Base-by-base conservation (phyloP, 2,888 invertebrate genomes). In the Ormyrus nitidulus region DNA sequence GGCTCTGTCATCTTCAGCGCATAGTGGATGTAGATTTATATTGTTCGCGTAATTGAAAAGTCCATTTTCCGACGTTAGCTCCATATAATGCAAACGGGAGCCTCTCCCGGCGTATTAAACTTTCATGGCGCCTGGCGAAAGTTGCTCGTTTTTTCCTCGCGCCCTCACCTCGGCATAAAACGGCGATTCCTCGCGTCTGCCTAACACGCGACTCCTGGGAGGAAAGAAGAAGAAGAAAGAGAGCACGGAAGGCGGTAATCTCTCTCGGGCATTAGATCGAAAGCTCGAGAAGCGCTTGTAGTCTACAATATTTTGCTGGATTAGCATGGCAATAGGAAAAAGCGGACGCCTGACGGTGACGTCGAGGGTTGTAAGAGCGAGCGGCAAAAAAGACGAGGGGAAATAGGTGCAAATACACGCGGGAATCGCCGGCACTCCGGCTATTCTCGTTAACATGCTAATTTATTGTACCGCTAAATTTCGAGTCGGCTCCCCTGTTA, bases 221-320 rank as follows among this genome's bases (percentile, higher is more conserved):
- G 54, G 81, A 79, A 77, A 77, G 68, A 73, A 68, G 13, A 13
- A 13, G 71, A 58, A 53, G 80, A 61, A 58, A 62, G 77, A 66
- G 58, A 77, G 77, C 56, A 4, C 4, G 34, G 73, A 71, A 64
- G 78, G 82, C 85, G 71, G 84, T 86, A 87, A 88, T 87, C 86
- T 86, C 34, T 34, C 80, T 82, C 80, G 81, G 85, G 85, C 86
- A 86, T 84, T 84, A 80, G 83, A 83, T 85, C 65, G 81, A 84
- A 83, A 88, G 87, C 34, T 88, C 88, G 87, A 88, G 87, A 86
- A 87, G 86, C 86, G 85, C 82, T n/a, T 44, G n/a, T 64, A 84
- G 81, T 85, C 88, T 86, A 86, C 88, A 88, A 89, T 89, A 89
- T 89, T 89, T 89, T 88, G 88, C 87, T 88, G 87, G 88, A 89